Percentiles rank a stretch among this genome's conserved stretches.
These are phyloP conservation scores for Tetraodon nigroviridis DNA, from an alignment of 2,113 vertebrate genomes.

Conservation along the genomic window DNA sequence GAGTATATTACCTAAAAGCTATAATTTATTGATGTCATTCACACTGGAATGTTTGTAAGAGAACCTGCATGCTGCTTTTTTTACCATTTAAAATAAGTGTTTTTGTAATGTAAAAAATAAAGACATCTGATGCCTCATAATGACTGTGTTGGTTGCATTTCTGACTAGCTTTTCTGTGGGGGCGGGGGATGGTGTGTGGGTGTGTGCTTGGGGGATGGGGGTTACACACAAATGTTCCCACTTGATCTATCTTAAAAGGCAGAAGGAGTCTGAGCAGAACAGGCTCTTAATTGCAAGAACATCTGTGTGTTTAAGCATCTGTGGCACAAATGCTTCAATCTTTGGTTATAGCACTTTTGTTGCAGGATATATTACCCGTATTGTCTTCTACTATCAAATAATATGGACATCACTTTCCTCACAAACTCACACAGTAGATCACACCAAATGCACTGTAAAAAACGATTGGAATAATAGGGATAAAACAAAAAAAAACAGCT, in stretches of 20 bases:
- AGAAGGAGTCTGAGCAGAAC: constrained; percentile 33
- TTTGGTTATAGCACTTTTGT: constrained; percentile 34
- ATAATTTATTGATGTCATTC: constrained; percentile 74
- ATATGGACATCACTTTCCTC: no score
- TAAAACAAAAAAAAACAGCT: no score
- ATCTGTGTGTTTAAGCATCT: constrained; percentile 71
- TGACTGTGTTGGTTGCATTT: constrained; percentile 27
- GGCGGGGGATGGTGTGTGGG: constrained; percentile 28
- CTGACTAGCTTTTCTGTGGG: constrained; percentile 16
- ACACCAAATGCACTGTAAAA: no score
- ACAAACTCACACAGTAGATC: no score
- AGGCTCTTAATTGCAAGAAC: constrained; percentile 70
- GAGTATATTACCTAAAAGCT: constrained; percentile 37
- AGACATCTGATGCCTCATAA: constrained; percentile 38
- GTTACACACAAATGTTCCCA: constrained; percentile 67
- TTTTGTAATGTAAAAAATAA: constrained; percentile 49
- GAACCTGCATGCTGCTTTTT: constrained; percentile 40
- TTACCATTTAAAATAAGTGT: constrained; percentile 11
- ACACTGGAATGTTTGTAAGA: constrained; percentile 64
- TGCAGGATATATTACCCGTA: constrained; percentile 24
- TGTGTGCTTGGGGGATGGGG: constrained; percentile 13
- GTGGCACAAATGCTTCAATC: constrained; percentile 49
- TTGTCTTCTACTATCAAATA: no score
- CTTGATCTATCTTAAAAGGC: constrained; percentile 65
- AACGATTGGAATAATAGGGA: no score